These are phyloP conservation scores for Xestia rhomboidea DNA, from an alignment of 2,888 invertebrate genomes.

Conservation along the genomic window DNA sequence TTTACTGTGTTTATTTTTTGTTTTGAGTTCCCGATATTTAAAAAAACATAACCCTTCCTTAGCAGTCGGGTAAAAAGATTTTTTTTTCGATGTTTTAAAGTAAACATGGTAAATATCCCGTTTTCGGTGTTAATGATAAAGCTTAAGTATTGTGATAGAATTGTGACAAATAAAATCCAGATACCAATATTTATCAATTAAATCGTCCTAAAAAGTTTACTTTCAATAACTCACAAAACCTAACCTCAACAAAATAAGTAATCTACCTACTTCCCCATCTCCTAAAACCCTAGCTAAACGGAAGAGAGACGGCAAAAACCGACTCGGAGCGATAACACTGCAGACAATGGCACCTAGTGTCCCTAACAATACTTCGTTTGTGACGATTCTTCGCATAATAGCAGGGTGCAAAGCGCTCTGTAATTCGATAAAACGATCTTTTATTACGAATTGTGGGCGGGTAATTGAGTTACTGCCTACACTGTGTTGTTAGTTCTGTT, in stretches of 20 bases:
- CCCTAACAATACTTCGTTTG: constrained; percentile 90
- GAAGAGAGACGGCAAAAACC: constrained; percentile 89
- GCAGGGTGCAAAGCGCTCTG: constrained; percentile 86
- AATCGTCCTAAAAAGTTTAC: background rate
- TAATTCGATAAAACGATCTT: constrained; percentile 88
- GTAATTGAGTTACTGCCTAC: constrained; percentile 85
- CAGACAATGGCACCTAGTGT: constrained; percentile 89
- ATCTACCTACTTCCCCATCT: constrained; percentile 76
- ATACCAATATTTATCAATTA: background rate
- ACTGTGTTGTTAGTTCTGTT: constrained; percentile 78
- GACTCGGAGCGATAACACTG: constrained; percentile 87
- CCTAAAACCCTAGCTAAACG: constrained; percentile 77
- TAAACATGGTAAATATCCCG: no score
- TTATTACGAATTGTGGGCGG: constrained; percentile 88
- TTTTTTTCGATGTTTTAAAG: no score
- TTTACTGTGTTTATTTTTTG: no score
- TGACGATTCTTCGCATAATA: constrained; percentile 89
- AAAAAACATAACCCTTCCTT: no score
- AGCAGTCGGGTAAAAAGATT: no score
- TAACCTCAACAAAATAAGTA: constrained; percentile 7
- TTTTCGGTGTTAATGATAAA: no score
- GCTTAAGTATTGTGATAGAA: no score
- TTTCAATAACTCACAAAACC: background rate
- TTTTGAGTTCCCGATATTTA: no score
- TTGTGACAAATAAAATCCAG: no score